Percentiles rank a stretch among this genome's conserved stretches.
Evolutionary conservation across 2,888 invertebrate species (phyloP).

Genomic region (Ophion obscuratus): DNA sequence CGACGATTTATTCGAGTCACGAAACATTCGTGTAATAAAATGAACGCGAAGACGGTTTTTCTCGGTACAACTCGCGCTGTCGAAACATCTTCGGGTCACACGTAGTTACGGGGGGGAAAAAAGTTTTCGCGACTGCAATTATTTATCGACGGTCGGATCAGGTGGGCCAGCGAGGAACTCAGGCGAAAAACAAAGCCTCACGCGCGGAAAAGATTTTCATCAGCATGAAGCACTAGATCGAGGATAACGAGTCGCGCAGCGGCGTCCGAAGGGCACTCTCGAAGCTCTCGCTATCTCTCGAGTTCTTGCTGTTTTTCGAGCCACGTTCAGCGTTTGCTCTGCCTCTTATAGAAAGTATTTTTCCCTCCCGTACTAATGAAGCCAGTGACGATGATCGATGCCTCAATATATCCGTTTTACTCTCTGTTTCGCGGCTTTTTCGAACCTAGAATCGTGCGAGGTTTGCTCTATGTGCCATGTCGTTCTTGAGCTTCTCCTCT

Average conservation of each 20-base stretch:
- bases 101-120: not conserved
- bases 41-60: not conserved
- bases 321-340: constrained; percentile 36
- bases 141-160: not conserved
- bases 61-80: not conserved
- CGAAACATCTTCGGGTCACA: not conserved
- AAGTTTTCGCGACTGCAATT: not conserved
- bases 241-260: constrained; percentile 28
- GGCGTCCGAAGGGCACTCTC: not conserved
- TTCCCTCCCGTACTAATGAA: constrained; percentile 54
- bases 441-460: constrained; percentile 18
- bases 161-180: not conserved
- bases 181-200: not conserved
- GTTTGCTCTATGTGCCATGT: constrained; percentile 24
- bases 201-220: constrained; percentile 2
- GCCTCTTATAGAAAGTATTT: constrained; percentile 58
- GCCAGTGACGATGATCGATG: constrained; percentile 56
- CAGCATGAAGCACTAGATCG: constrained; percentile 14
- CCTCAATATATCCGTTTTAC: constrained; percentile 53
- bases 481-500: constrained; percentile 23
- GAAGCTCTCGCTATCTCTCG: not conserved
- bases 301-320: constrained; percentile 2
- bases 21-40: no score
- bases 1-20: no score
- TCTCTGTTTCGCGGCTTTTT: constrained; percentile 30